Conservation (phyloP, 2,888 invertebrate genomes). For the Clusia tigrina region DNA sequence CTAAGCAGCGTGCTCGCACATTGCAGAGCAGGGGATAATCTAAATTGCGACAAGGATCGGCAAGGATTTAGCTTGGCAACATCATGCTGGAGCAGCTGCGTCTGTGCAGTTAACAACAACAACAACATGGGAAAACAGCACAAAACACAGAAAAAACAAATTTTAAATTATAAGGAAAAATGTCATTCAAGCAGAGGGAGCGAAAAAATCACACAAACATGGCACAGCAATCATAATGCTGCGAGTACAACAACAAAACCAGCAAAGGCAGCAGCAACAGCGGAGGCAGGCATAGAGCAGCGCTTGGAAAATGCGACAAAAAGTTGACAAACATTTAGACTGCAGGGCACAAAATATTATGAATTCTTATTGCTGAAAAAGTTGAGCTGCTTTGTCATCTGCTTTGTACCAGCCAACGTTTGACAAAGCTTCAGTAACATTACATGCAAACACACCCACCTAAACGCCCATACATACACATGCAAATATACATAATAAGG, state of each 20-base stretch:
- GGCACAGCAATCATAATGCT: not conserved
- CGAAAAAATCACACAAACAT: not conserved
- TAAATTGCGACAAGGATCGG: conserved; percentile 10
- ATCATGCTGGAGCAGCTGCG: not conserved
- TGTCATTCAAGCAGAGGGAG: not conserved
- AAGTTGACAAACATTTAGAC: conserved; percentile 5
- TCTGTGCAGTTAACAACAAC: no score
- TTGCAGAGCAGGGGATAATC: not conserved
- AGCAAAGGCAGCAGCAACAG: not conserved
- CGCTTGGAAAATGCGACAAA: not conserved
- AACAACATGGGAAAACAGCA: not conserved
- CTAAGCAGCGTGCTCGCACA: not conserved
- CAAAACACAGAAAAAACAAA: not conserved
- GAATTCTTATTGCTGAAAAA: not conserved
- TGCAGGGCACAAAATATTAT: conserved; percentile 6
- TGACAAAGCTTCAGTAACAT: not conserved
- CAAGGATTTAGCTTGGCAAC: conserved; percentile 9
- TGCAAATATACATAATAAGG: not conserved
- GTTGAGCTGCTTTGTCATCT: conserved; percentile 6
- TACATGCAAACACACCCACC: not conserved
- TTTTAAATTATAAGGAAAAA: conserved; percentile 10
- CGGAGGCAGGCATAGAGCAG: not conserved
- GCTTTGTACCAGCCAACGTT: not conserved
- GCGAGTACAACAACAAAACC: not conserved
- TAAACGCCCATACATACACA: not conserved